Conservation (phyloP, 2,797 vertebrate genomes). For the Takifugu ocellatus region DNA sequence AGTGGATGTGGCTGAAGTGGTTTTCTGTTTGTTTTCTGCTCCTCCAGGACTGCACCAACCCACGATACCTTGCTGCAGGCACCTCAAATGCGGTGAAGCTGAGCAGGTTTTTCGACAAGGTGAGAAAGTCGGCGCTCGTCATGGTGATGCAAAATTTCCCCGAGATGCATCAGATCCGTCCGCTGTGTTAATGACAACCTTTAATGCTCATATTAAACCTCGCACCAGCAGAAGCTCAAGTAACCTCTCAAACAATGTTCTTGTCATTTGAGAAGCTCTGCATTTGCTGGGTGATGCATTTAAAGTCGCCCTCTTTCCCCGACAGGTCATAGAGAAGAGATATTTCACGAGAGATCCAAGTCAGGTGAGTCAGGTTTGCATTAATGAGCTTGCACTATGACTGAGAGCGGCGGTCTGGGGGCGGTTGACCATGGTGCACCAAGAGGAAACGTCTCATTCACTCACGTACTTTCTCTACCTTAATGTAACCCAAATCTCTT, state of each 20-base stretch:
- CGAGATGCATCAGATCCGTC: background rate
- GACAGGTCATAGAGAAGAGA: slow-evolving; percentile 95
- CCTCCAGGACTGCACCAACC: slow-evolving; percentile 91
- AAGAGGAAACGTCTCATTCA: background rate
- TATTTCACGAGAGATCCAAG: slow-evolving; percentile 88
- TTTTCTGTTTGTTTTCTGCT: slow-evolving; percentile 23
- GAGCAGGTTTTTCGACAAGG: slow-evolving; percentile 98
- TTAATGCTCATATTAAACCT: too few species aligned
- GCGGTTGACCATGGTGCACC: background rate
- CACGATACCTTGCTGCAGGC: slow-evolving; percentile 91
- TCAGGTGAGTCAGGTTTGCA: slow-evolving; percentile 75
- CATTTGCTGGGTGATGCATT: too few species aligned
- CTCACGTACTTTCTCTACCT: background rate
- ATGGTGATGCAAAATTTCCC: background rate
- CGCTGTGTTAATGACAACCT: background rate
- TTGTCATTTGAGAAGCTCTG: too few species aligned
- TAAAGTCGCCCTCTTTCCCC: background rate
- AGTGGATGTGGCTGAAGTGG: slow-evolving; percentile 19
- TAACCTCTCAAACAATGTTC: background rate
- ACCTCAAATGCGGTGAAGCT: slow-evolving; percentile 98
- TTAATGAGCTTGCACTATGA: slow-evolving; percentile 85
- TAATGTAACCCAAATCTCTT: too few species aligned
- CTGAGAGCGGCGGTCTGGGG: too few species aligned
- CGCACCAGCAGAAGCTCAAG: background rate
- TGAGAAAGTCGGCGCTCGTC: slow-evolving; percentile 48